Percentiles rank a stretch among this genome's conserved stretches.
Evolutionary conservation across 2,113 vertebrate species (phyloP).

Genomic region (Ochotona curzoniae): DNA sequence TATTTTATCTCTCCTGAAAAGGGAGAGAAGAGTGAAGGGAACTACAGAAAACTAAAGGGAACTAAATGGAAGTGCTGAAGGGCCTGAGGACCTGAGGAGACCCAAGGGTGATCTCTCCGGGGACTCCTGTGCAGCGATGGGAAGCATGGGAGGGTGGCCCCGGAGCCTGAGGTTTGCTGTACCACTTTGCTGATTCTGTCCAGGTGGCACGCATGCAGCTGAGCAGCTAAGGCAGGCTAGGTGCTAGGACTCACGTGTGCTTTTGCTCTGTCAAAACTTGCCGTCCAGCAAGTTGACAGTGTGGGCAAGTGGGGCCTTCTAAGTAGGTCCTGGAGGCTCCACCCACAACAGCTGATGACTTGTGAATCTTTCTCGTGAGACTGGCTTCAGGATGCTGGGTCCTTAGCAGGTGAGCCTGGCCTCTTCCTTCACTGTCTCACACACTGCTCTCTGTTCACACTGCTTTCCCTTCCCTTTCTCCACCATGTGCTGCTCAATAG

Average conservation of each 20-base stretch:
- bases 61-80: not conserved
- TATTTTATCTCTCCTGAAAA: not conserved
- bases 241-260: not conserved
- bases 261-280: not conserved
- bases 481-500: not conserved
- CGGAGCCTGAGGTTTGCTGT: not conserved
- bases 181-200: not conserved
- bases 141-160: not conserved
- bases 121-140: not conserved
- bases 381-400: not conserved
- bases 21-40: not conserved
- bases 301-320: not conserved
- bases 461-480: not conserved
- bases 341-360: not conserved
- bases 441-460: not conserved
- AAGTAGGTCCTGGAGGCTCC: not conserved
- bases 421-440: not conserved
- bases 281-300: not conserved
- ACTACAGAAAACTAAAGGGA: not conserved
- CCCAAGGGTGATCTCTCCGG: fast-evolving
- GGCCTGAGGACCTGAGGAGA: not conserved
- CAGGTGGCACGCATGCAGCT: not conserved
- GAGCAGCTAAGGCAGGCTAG: not conserved
- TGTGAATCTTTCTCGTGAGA: not conserved
- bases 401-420: too few species aligned